Percentiles rank a stretch among this genome's conserved stretches.
phyloP scores from a whole-genome alignment of 2,113 vertebrate genomes.

The Archocentrus centrarchus region DNA sequence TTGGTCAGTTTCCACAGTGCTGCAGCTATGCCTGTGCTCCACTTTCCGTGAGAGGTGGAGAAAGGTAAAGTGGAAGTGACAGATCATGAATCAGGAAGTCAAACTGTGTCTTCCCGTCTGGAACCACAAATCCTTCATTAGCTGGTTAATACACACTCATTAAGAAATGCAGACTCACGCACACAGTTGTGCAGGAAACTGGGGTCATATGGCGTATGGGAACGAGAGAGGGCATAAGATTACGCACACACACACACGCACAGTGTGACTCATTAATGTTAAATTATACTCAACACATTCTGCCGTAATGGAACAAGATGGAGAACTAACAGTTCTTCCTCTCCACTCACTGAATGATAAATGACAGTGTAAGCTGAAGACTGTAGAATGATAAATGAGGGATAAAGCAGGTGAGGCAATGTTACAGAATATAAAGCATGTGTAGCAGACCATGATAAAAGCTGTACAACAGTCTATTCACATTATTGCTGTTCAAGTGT shows the following conservation, averaged over 20 bases:
- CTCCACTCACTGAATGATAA: conserved; percentile 58
- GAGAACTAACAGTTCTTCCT: conserved; percentile 53
- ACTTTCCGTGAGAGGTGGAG: conserved; percentile 23
- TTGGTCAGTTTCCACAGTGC: conserved; percentile 10
- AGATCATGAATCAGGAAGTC: conserved; percentile 57
- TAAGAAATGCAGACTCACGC: conserved; percentile 12
- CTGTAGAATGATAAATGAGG: conserved; percentile 54
- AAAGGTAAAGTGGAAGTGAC: conserved; percentile 53
- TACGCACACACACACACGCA: neutral
- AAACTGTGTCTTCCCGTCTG: conserved; percentile 54
- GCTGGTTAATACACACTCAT: conserved; percentile 45
- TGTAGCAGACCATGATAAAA: conserved; percentile 7
- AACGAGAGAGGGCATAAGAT: conserved; percentile 1
- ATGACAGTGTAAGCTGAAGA: conserved; percentile 50
- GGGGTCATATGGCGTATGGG: neutral
- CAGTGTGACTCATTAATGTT: conserved; percentile 48
- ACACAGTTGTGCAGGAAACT: neutral
- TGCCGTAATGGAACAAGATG: conserved; percentile 57
- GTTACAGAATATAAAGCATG: conserved; percentile 35
- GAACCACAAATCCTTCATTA: conserved; percentile 52
- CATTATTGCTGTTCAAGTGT: neutral
- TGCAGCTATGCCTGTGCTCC: neutral
- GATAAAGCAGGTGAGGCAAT: conserved; percentile 20
- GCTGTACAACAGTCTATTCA: neutral
- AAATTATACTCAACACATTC: conserved; percentile 53